Percentiles rank a stretch among this genome's conserved stretches.
Conservation (phyloP, 2,888 invertebrate species). For the Caradrina clavipalpis region DNA sequence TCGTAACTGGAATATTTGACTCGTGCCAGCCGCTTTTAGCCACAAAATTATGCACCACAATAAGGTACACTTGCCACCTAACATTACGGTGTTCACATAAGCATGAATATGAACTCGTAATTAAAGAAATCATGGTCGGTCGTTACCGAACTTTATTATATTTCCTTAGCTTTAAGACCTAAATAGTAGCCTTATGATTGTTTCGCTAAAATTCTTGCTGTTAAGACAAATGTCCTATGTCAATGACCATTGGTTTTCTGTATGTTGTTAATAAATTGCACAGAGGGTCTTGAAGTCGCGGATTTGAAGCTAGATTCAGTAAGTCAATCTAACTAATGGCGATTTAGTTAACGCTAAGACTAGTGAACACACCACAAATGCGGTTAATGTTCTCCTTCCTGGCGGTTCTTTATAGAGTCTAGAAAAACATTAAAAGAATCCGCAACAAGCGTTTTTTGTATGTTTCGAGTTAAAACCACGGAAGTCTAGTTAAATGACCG, state of each 20-base stretch:
- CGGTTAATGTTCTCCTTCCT: slow-evolving; percentile 42
- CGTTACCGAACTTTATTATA: slow-evolving; percentile 41
- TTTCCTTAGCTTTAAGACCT: slow-evolving; percentile 16
- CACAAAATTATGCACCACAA: slow-evolving; percentile 66
- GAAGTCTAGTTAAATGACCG: slow-evolving; percentile 56
- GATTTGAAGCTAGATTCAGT: not conserved
- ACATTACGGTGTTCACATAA: slow-evolving; percentile 58
- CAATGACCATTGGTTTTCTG: slow-evolving; percentile 3
- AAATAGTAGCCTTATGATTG: slow-evolving; percentile 36
- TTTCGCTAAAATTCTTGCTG: slow-evolving; percentile 10
- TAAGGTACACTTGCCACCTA: slow-evolving; percentile 57
- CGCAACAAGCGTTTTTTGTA: slow-evolving; percentile 35
- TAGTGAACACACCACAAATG: slow-evolving; percentile 24
- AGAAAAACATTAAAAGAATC: slow-evolving; percentile 35
- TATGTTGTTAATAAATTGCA: not conserved
- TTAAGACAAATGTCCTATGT: slow-evolving; percentile 10
- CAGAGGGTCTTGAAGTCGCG: not conserved
- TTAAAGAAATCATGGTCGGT: slow-evolving; percentile 57
- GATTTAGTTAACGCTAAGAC: slow-evolving; percentile 18
- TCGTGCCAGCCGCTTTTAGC: slow-evolving; percentile 24
- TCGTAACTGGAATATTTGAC: not conserved
- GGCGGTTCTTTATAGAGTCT: slow-evolving; percentile 13
- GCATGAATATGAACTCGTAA: slow-evolving; percentile 52
- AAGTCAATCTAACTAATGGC: slow-evolving; percentile 10
- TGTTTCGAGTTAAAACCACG: slow-evolving; percentile 42